phyloP scores from a whole-genome alignment of 2,113 vertebrate species.

The Lucifuga dentata region DNA sequence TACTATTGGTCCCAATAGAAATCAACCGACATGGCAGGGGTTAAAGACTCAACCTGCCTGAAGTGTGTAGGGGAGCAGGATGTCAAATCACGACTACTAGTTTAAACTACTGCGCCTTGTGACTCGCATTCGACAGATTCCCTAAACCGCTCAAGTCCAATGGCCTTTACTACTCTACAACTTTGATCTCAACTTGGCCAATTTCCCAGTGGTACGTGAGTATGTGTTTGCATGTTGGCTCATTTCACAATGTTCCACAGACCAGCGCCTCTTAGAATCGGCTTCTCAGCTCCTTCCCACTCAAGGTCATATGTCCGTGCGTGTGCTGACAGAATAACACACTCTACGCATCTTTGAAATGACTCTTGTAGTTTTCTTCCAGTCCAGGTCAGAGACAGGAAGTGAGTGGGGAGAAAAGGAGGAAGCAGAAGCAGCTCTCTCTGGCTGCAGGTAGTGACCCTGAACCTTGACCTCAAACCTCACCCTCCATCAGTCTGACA shows the following conservation, averaged over 20 bases:
- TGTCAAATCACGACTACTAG: conserved; percentile 7
- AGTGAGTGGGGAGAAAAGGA: conserved; percentile 73
- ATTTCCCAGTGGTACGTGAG: conserved; percentile 5
- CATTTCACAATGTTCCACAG: conserved; percentile 33
- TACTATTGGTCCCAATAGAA: conserved; percentile 57
- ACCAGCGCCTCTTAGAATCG: conserved; percentile 28
- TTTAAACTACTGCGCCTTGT: conserved; percentile 19
- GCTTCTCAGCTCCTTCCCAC: conserved; percentile 44
- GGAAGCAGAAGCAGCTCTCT: conserved; percentile 77
- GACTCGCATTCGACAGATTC: conserved; percentile 5
- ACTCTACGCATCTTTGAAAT: conserved; percentile 50
- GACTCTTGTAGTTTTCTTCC: conserved; percentile 61
- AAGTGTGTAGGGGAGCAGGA: conserved; percentile 18
- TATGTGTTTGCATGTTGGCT: conserved; percentile 25
- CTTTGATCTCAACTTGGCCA: conserved; percentile 15
- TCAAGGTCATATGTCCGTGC: conserved; percentile 45
- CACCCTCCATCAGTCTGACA: conserved; percentile 58
- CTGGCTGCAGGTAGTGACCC: conserved; percentile 76
- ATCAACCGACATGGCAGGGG: conserved; percentile 51
- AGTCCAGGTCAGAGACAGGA: conserved; percentile 71
- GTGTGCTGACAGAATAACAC: conserved; percentile 44
- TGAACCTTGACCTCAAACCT: conserved; percentile 70
- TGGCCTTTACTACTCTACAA: no score
- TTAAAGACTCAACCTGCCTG: conserved; percentile 39
- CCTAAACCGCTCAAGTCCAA: neutral